Percentiles rank a stretch among this genome's conserved stretches.
These are phyloP conservation scores for Parochlus steinenii DNA, from an alignment of 2,888 invertebrate genomes.

Conservation along the genomic window DNA sequence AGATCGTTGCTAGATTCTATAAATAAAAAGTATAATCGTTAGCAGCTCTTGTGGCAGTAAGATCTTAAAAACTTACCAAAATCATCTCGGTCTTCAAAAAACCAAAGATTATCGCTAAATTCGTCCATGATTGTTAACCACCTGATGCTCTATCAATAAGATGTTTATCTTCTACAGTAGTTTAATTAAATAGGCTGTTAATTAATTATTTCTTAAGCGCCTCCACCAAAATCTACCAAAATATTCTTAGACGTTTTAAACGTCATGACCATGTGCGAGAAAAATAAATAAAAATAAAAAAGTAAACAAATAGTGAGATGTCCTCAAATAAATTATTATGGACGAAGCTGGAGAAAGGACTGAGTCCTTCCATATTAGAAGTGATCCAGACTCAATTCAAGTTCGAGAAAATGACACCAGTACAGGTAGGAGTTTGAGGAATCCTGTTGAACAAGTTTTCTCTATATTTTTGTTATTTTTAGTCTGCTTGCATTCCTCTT, in stretches of 20 bases:
- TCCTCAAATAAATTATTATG: slow-evolving; percentile 26
- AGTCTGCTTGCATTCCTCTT: slow-evolving; percentile 79
- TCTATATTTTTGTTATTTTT: slow-evolving; percentile 21
- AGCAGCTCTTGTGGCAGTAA: too few relatives aligned
- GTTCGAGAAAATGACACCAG: slow-evolving; percentile 40
- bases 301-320: slow-evolving; percentile 6
- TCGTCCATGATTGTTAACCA: too few relatives aligned
- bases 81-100: not conserved
- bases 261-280: too few relatives aligned
- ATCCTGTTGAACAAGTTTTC: not conserved
- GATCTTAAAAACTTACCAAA: too few relatives aligned
- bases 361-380: slow-evolving; percentile 34
- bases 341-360: slow-evolving; percentile 30
- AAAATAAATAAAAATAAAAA: not conserved
- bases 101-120: not conserved
- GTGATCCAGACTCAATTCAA: slow-evolving; percentile 34
- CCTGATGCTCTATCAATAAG: not conserved
- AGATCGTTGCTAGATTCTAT: not conserved
- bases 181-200: not conserved
- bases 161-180: not conserved
- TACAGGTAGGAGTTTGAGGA: slow-evolving; percentile 25
- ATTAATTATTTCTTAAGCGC: too few relatives aligned
- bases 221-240: too few relatives aligned
- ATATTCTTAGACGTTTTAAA: too few relatives aligned
- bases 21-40: too few relatives aligned